A percentile compares a stretch with the other conserved stretches of the same genome.
These are phyloP conservation scores for Acanthopleura granulata DNA, from an alignment of 2,888 invertebrate species.

Conservation along the genomic window DNA sequence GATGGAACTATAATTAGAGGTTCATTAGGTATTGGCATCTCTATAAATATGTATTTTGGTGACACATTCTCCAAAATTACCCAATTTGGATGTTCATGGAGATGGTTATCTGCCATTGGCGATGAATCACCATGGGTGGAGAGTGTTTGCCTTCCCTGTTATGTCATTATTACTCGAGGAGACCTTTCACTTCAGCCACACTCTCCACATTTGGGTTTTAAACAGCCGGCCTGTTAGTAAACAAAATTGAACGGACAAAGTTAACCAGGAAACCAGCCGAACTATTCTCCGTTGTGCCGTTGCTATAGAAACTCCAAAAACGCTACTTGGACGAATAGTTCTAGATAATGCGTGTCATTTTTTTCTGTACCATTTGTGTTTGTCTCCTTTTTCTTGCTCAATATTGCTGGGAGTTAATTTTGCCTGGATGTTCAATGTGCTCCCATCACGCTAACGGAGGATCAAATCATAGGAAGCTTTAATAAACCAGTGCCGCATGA, in stretches of 20 bases:
- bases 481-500: not conserved
- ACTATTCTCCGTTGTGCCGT: too few relatives aligned
- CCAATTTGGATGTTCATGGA: not conserved
- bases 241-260: not conserved
- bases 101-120: not conserved
- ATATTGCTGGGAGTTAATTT: too few relatives aligned
- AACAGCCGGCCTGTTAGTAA: not conserved
- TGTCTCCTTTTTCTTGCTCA: too few relatives aligned
- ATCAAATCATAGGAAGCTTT: constrained; percentile 2
- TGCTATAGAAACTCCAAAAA: too few relatives aligned
- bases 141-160: constrained; percentile 8
- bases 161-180: constrained; percentile 2
- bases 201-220: not conserved
- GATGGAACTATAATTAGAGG: not conserved
- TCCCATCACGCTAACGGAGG: not conserved
- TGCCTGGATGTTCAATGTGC: too few relatives aligned
- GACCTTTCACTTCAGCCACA: constrained; percentile 1
- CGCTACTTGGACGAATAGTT: too few relatives aligned
- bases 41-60: constrained; percentile 6
- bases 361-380: too few relatives aligned
- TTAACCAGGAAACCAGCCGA: too few relatives aligned
- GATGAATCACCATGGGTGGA: constrained; percentile 10
- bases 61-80: not conserved
- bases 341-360: too few relatives aligned
- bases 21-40: constrained; percentile 1